Evolutionary conservation across 2,888 invertebrate species (phyloP).

Genomic region (Liodrosophila aerea): DNA sequence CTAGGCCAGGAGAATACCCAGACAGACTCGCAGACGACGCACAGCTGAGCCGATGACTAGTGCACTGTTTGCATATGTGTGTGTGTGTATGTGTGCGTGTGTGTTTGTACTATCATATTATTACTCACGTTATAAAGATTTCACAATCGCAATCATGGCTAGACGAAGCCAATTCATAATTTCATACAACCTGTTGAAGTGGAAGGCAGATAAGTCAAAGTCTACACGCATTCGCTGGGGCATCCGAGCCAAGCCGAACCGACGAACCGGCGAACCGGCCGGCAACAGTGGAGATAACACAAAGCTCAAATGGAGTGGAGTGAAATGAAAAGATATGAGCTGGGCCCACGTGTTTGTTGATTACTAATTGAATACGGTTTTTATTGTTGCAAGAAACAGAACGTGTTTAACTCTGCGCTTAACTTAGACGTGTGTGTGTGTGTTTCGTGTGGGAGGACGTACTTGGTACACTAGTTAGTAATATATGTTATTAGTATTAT

Average conservation of each 20-base stretch:
- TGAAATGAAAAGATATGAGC: conserved; percentile 9
- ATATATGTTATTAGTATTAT: conserved; percentile 13
- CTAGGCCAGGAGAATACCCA: conserved; percentile 33
- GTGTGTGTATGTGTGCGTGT: too few relatives aligned
- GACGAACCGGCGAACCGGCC: background rate
- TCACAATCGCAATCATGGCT: conserved; percentile 27
- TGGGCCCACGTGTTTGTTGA: conserved; percentile 38
- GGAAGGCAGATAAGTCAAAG: conserved; percentile 32
- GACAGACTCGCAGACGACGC: background rate
- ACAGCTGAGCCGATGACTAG: conserved; percentile 12
- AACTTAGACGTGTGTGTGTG: conserved; percentile 37
- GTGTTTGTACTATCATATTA: too few relatives aligned
- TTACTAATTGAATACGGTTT: conserved; percentile 46
- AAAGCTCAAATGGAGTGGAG: conserved; percentile 1
- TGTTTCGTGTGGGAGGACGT: conserved; percentile 6
- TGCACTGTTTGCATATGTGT: conserved; percentile 1
- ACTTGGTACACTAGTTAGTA: conserved; percentile 31
- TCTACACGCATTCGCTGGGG: conserved; percentile 7
- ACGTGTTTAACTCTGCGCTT: conserved; percentile 36
- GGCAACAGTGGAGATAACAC: conserved; percentile 22
- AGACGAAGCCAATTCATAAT: conserved; percentile 36
- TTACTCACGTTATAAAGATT: conserved; percentile 7
- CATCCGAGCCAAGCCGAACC: background rate
- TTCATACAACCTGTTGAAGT: conserved; percentile 7
- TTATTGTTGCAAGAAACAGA: conserved; percentile 40